These are phyloP conservation scores for Lycodopsis pacificus DNA, from an alignment of 2,797 vertebrate species.

Conservation along the genomic window DNA sequence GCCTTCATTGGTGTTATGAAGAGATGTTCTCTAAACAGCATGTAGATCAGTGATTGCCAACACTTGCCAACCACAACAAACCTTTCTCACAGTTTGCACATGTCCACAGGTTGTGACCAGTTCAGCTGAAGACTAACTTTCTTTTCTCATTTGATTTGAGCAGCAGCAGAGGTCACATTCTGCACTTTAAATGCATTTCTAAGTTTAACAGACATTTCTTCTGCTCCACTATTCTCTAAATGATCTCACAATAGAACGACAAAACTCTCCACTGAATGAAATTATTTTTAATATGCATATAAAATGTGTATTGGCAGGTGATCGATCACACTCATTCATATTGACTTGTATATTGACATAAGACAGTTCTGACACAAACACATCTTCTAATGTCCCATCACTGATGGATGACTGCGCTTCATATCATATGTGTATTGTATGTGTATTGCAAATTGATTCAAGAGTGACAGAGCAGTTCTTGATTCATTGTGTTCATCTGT, in stretches of 20 bases:
- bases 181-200: background rate
- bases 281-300: background rate
- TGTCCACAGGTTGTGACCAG: background rate
- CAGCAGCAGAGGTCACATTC: background rate
- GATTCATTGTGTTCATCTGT: background rate
- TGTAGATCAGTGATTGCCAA: too few species aligned
- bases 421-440: background rate
- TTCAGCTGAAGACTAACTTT: background rate
- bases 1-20: background rate
- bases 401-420: background rate
- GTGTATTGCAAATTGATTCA: background rate
- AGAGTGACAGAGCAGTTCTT: background rate
- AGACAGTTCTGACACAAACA: background rate
- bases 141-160: background rate
- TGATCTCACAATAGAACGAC: background rate
- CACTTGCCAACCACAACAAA: too few species aligned
- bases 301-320: background rate
- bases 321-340: background rate
- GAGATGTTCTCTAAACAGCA: background rate
- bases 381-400: background rate
- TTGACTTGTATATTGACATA: background rate
- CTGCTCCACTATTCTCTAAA: background rate
- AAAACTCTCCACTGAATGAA: background rate
- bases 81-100: background rate
- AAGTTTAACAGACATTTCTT: background rate